Base-by-base conservation (phyloP, 2,797 vertebrate species). In the Helicolenus hilgendorfi region DNA sequence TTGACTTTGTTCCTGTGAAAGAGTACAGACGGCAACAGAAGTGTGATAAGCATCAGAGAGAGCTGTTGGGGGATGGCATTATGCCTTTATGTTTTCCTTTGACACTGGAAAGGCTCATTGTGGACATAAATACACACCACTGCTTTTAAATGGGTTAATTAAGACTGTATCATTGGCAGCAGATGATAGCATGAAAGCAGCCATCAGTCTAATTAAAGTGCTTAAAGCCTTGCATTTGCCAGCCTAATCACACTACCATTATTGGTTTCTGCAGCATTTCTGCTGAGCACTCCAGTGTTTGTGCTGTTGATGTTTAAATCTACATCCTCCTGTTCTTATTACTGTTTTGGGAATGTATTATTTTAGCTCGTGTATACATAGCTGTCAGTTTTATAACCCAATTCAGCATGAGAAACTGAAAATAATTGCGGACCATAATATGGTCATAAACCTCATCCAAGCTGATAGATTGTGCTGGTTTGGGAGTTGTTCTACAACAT, bases 81-180 rank as follows among this genome's bases (percentile, higher is more conserved):
- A 89, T 89, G 81, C 86, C 91, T 88, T 86, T 91, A 92, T 90
- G 91, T 94, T 92, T 92, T 92, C 69, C 60, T 88, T 90, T 95
- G 86, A 96, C 88, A 69, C 90, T 77, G 79, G 58, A 91, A 95
- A 92, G 77, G 86, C 91, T 96, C 90, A 88, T 97, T 96, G 94
- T 92, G 85, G 83, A 93, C 93, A 87, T 94, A 94, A 96, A 97
- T 93, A 89, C 91, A 92, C 85, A 83, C 71, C 81, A 90, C 91
- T 95, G 92, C 95, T 94, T 97, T 95, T 95, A 95, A 96, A 97
- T 96, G 91, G 96, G 91, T 96, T 97, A 95, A 97, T 97, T 97
- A 95, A 95, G 93, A 93, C 92, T 86, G 90, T 93, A 94, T 96
- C 92, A 91, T 89, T 90, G 89, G 94, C 93, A 95, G 93, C 95